Conservation (phyloP, 2,797 vertebrate species). For the Artibeus lituratus region DNA sequence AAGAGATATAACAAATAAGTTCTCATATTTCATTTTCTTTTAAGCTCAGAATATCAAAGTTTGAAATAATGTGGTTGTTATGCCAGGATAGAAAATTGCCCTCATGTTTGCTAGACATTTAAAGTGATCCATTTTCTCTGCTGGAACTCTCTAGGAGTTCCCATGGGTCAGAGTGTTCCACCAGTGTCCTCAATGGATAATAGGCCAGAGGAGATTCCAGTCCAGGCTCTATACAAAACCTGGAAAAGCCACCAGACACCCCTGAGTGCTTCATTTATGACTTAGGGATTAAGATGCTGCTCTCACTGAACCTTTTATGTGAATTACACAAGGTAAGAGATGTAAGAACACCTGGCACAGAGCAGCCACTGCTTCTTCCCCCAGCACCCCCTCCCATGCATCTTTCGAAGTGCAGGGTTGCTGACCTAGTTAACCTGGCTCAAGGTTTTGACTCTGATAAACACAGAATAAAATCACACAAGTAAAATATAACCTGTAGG, state of each 20-base stretch:
- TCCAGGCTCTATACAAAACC: background rate
- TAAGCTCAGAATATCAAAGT: background rate
- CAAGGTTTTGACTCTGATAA: background rate
- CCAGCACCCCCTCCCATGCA: background rate
- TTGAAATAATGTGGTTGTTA: background rate
- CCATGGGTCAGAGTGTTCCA: background rate
- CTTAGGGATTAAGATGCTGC: background rate
- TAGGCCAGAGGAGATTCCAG: background rate
- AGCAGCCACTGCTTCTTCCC: too few relatives aligned
- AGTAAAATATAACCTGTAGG: background rate
- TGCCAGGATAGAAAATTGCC: background rate
- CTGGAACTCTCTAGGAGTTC: background rate
- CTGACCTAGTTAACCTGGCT: background rate
- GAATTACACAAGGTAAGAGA: background rate
- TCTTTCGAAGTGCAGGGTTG: background rate
- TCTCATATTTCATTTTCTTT: conserved; percentile 18
- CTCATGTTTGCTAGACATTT: background rate
- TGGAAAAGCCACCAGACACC: background rate
- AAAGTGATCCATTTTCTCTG: background rate
- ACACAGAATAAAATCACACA: background rate
- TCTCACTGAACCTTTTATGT: background rate
- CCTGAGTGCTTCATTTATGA: background rate
- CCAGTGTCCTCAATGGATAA: background rate
- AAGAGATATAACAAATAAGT: background rate
- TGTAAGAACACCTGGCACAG: background rate